phyloP scores from a whole-genome alignment of 2,113 vertebrate species.

The human region GRCh38 chr22:47456001-47456500 shows the following conservation, averaged over 20 bases:
- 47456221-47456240: neutral
- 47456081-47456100: rapidly evolving
- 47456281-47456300: neutral
- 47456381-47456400: rapidly evolving
- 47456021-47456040: too few relatives aligned
- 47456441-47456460: too few relatives aligned
- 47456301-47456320: neutral
- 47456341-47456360: too few relatives aligned
- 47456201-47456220: rapidly evolving
- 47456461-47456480: too few relatives aligned
- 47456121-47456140: rapidly evolving
- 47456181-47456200: neutral
- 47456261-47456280: neutral
- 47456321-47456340: too few relatives aligned
- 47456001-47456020: neutral
- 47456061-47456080: rapidly evolving
- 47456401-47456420: too few relatives aligned
- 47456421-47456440: rapidly evolving
- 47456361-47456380: neutral
- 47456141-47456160: neutral
- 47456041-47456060: neutral
- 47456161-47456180: rapidly evolving
- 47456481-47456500: neutral
- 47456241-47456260: rapidly evolving
- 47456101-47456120: rapidly evolving